Conservation (phyloP, 64 coral and sea anemone genomes). For the Montipora efflorescens region DNA sequence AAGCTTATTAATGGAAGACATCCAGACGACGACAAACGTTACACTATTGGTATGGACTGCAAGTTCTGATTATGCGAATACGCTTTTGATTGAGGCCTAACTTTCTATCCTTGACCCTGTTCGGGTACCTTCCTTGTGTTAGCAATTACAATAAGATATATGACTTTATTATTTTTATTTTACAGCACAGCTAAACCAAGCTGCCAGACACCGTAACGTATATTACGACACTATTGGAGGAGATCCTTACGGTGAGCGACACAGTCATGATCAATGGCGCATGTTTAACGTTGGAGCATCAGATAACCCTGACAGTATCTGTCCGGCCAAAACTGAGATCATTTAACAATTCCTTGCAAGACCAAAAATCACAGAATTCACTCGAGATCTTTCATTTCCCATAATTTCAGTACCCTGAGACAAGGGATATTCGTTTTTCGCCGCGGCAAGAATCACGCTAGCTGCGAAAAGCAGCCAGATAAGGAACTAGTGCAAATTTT, state of each 20-base stretch:
- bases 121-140: neutral
- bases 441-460: too few species aligned
- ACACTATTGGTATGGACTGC: constrained; percentile 67
- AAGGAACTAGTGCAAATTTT: too few species aligned
- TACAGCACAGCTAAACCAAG: constrained; percentile 80
- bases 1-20: constrained; percentile 54
- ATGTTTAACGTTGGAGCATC: neutral
- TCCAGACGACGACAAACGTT: constrained; percentile 83
- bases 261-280: neutral
- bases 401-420: too few species aligned
- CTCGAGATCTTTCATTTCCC: too few species aligned
- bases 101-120: neutral
- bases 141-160: too few species aligned
- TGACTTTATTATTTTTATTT: neutral
- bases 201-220: constrained; percentile 89
- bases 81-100: neutral
- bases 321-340: too few species aligned
- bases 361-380: too few species aligned
- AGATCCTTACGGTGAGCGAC: constrained; percentile 78
- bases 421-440: too few species aligned
- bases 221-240: constrained; percentile 78
- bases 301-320: too few species aligned
- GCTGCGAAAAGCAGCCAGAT: too few species aligned
- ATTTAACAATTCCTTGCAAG: too few species aligned
- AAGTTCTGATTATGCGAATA: too few species aligned